Base-by-base conservation (phyloP, 2,888 invertebrate species). In the Chaetogeoica ovagalla region DNA sequence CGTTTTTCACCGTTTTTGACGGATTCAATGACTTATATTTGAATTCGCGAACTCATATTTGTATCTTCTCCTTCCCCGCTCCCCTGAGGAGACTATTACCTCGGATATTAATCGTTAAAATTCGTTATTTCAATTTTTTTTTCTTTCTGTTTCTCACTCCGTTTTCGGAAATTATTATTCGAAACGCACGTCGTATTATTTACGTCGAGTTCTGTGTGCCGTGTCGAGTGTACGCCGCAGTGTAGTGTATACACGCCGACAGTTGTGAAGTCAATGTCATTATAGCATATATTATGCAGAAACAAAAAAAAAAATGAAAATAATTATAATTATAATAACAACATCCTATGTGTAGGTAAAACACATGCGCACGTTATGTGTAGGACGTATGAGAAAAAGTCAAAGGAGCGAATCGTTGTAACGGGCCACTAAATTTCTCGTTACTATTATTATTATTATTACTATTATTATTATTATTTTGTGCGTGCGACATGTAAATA, bases 271-370 rank as follows among this genome's bases (percentile, higher is more conserved):
- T 65, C 66, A 75, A 75, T 66, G n/a, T 68, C 76, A 76, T 76
- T 76, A 69, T 69, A 30, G 48, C 48, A 68, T 76, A 76, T 68
- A 76, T 69, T 76, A 76, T 76, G 76, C 76, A 76, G 68, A 69
- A 76, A 76, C 76, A 69, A 76, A 76, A 68, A 60, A 13, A 1
- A 48, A 48, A 39, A 60, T n/a, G n/a, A n/a, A n/a, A 30, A 30
- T 30, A 30, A 30, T 30, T 2, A 30, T 30, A 30, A 30, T 30
- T 30, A 30, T 30, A 30, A 48, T 48, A 76, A 55, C 66, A 39
- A 66, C 75, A 59, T 75, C 75, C 57, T 69, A 48, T 21, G 37
- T 65, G 65, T 39, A 55, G 21, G 21, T 30, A 55, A 21, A 43
- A 23, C 0, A 19, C n/a, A 65, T 65, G 19, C 2, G 19, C 11